A percentile compares a stretch with the other conserved stretches of the same genome.
Conservation (phyloP, 2,797 vertebrate species). For the Hydrolagus colliei region DNA sequence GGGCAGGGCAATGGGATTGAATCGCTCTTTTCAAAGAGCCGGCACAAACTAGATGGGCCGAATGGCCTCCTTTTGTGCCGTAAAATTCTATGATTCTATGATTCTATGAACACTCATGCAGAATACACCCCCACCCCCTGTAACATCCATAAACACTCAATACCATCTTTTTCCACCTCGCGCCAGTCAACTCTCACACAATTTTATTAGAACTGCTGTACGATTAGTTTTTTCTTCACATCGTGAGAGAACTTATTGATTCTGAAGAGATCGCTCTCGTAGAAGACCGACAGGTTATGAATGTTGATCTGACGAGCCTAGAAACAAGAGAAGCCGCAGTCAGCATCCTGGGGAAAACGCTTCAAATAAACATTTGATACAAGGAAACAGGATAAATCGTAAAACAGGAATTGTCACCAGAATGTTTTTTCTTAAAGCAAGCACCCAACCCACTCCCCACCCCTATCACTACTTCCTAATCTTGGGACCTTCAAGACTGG, state of each 20-base stretch:
- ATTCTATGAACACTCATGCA: too few species aligned
- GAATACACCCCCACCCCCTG: too few species aligned
- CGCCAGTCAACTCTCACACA: not conserved
- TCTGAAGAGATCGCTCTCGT: slow-evolving; percentile 80
- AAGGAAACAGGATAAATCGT: not conserved
- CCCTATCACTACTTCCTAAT: too few species aligned
- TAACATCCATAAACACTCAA: too few species aligned
- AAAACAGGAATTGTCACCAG: not conserved
- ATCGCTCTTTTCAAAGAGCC: too few species aligned
- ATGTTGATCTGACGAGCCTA: slow-evolving; percentile 94
- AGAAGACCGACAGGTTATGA: slow-evolving; percentile 84
- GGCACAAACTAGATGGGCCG: too few species aligned
- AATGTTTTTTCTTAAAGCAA: not conserved
- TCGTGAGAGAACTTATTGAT: slow-evolving; percentile 83
- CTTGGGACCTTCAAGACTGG: too few species aligned
- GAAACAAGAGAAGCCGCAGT: not conserved
- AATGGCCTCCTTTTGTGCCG: too few species aligned
- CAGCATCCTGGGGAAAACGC: not conserved
- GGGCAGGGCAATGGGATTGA: too few species aligned
- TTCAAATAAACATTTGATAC: not conserved
- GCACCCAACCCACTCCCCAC: too few species aligned
- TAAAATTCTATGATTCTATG: too few species aligned
- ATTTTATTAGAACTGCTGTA: slow-evolving; percentile 76
- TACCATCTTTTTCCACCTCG: not conserved
- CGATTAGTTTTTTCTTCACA: slow-evolving; percentile 77